phyloP scores from a whole-genome alignment of 2,797 vertebrate genomes.

The Sebastes minor region DNA sequence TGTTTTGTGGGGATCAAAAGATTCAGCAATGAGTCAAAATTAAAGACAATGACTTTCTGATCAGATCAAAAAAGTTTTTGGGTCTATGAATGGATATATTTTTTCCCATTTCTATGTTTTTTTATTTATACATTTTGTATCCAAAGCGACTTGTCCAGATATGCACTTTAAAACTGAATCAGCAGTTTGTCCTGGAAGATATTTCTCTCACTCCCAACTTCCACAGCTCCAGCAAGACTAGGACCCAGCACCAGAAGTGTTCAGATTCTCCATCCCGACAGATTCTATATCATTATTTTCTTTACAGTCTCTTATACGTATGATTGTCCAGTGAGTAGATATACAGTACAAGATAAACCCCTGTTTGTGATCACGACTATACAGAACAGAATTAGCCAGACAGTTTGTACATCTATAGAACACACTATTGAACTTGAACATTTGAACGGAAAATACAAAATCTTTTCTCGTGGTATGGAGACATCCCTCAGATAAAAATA shows the following conservation, averaged over 20 bases:
- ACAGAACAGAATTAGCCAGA: slow-evolving; percentile 82
- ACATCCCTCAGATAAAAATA: slow-evolving; percentile 79
- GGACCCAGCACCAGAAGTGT: slow-evolving; percentile 66
- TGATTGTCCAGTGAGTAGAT: slow-evolving; percentile 85
- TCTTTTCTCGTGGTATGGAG: slow-evolving; percentile 71
- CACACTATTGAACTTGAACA: slow-evolving; percentile 80
- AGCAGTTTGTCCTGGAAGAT: slow-evolving; percentile 61
- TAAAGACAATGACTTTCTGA: slow-evolving; percentile 45
- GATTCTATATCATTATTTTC: slow-evolving; percentile 65
- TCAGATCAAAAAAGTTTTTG: slow-evolving; percentile 38
- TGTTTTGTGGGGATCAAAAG: slow-evolving; percentile 45
- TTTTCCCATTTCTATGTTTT: not conserved
- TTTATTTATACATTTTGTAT: slow-evolving; percentile 31
- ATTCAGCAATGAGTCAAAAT: slow-evolving; percentile 47
- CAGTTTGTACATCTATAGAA: slow-evolving; percentile 84
- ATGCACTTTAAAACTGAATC: slow-evolving; percentile 46
- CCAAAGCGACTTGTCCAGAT: slow-evolving; percentile 42
- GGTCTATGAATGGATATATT: slow-evolving; percentile 28
- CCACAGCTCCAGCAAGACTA: slow-evolving; percentile 61
- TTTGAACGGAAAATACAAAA: slow-evolving; percentile 79
- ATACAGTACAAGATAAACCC: slow-evolving; percentile 85
- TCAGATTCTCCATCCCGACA: slow-evolving; percentile 55
- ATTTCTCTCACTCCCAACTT: slow-evolving; percentile 52
- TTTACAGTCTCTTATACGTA: slow-evolving; percentile 73
- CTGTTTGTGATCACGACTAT: slow-evolving; percentile 82